Base-by-base conservation (phyloP, 2,888 invertebrate species). In the Scrobipalpa costella region DNA sequence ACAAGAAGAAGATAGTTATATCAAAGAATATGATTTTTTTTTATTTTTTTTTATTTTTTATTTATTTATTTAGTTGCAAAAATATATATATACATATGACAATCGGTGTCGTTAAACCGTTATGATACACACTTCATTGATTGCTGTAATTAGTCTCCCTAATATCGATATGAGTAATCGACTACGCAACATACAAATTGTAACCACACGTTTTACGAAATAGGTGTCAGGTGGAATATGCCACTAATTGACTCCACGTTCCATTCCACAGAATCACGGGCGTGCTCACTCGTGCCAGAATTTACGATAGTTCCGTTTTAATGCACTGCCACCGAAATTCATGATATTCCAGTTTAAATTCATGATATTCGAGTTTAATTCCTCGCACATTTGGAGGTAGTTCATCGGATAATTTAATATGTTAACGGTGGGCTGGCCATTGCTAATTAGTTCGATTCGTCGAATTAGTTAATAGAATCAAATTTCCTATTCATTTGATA, bases 201-300 rank as follows among this genome's bases (percentile, higher is more conserved):
- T 27, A 27, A 27, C 27, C 5, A 5, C 27, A 27, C 2, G 27
- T 27, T 27, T 27, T 27, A 27, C 5, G 2, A 27, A 27, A 27
- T 27, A 27, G 27, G 27, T 27, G 27, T 27, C 44, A 44, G 44
- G 44, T 44, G 15, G 44, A 44, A 15, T 44, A 44, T 44, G n/a
- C 63, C 71, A 71, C 71, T 80, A 84, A 85, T 78, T 81, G 78
- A 82, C 80, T 78, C 27, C 27, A 75, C 74, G 75, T 69, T 67
- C 9, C 49, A 17, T 8, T 49, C 11, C 71, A 73, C 71, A 73
- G 71, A 72, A 73, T 55, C 76, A 69, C 76, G 70, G 70, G 34
- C 72, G 69, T 76, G 77, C 78, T 71, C 77, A 76, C 67, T 71
- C 69, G 70, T 72, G 74, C 66, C 67, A 70, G 77, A 79, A 78